Evolutionary conservation across 2,888 invertebrate genomes (phyloP).

Genomic region (Acleris emargana): DNA sequence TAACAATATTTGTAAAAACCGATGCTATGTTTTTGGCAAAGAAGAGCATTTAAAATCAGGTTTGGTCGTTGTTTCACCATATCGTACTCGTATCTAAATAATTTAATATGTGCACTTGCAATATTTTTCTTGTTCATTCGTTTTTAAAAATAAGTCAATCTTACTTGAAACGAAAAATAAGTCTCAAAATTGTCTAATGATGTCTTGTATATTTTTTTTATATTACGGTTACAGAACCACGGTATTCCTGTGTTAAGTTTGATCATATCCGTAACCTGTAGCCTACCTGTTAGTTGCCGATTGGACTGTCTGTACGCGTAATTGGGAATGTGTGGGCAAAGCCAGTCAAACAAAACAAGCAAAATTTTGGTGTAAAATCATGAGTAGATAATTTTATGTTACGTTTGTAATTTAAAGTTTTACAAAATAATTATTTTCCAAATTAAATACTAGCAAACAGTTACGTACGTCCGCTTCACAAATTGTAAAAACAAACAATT

Average conservation of each 20-base stretch:
- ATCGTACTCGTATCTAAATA: no score
- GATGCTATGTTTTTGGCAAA: no score
- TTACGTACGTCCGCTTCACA: background rate
- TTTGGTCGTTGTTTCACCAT: no score
- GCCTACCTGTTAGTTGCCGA: background rate
- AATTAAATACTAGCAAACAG: background rate
- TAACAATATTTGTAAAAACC: no score
- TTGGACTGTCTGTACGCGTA: background rate
- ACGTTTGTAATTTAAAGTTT: no score
- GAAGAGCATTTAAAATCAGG: no score
- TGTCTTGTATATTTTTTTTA: background rate
- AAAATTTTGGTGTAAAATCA: no score
- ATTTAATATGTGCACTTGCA: no score
- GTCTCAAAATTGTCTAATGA: background rate
- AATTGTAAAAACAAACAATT: conserved; percentile 16
- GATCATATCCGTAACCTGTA: background rate
- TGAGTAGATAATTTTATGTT: no score
- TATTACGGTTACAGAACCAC: background rate
- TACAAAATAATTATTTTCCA: background rate
- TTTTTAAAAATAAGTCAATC: background rate
- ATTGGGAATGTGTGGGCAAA: conserved; percentile 3
- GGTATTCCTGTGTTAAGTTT: background rate
- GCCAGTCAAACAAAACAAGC: background rate
- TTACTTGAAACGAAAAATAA: background rate
- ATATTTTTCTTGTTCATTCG: no score